Evolutionary conservation across 2,113 vertebrate genomes (phyloP).

Genomic region (Hylia prasina): DNA sequence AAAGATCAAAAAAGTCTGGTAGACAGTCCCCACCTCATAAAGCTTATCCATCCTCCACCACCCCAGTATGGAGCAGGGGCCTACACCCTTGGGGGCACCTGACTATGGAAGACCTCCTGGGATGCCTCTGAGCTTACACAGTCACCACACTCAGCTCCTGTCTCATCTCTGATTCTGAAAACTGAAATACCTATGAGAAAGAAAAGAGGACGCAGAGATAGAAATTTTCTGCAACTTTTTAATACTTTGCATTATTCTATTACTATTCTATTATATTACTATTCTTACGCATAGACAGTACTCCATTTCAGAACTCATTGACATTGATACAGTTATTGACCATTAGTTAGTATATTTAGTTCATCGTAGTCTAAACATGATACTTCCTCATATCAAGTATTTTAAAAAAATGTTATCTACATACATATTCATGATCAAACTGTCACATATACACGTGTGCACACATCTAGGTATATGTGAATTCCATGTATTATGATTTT

Average conservation of each 20-base stretch:
- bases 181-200: background rate
- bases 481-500: background rate
- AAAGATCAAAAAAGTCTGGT: background rate
- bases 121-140: background rate
- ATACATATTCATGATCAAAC: background rate
- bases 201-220: background rate
- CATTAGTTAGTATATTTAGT: background rate
- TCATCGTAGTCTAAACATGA: background rate
- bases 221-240: background rate
- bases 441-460: no score
- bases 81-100: background rate
- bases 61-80: accelerated
- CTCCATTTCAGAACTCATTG: background rate
- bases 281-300: background rate
- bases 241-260: background rate
- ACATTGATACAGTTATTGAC: background rate
- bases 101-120: background rate
- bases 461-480: background rate
- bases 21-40: background rate
- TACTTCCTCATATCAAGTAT: accelerated
- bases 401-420: background rate
- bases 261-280: no score
- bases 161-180: accelerated
- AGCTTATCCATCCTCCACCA: background rate
- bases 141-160: accelerated